Conservation (phyloP, 2,113 vertebrate genomes). For the Tragulus kanchil region DNA sequence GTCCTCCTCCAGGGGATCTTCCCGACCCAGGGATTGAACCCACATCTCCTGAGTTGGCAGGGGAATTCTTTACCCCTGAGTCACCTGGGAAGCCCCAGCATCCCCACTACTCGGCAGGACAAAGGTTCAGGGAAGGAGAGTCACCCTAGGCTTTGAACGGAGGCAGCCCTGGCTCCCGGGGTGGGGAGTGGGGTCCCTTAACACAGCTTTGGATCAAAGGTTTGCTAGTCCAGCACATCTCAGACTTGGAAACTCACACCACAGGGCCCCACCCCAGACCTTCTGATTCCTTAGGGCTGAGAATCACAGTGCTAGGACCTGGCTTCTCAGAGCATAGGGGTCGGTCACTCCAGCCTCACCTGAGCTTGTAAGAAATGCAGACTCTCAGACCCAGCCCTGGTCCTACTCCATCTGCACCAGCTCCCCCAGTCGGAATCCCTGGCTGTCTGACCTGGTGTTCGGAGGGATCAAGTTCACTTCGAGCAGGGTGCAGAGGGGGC, state of each 20-base stretch:
- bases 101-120: not conserved
- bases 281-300: fast-evolving
- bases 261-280: too few relatives aligned
- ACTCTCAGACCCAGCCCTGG: not conserved
- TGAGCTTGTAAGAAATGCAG: not conserved
- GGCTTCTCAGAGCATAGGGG: fast-evolving
- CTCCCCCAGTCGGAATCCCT: not conserved
- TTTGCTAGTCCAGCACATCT: fast-evolving
- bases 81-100: not conserved
- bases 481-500: not conserved
- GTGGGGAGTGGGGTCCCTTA: too few relatives aligned
- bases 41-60: not conserved
- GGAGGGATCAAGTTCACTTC: not conserved
- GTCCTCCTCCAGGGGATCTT: not conserved
- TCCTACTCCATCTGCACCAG: too few relatives aligned
- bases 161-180: not conserved
- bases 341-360: fast-evolving
- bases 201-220: not conserved
- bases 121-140: not conserved
- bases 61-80: not conserved
- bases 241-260: not conserved
- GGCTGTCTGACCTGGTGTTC: not conserved
- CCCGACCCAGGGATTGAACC: not conserved
- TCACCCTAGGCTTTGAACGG: not conserved
- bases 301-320: fast-evolving